Evolutionary conservation across 1,140 invertebrate genomes (phyloP), one percentile per base, ranked within the genome.

Genomic region (Anagrus nilaparvatae): DNA sequence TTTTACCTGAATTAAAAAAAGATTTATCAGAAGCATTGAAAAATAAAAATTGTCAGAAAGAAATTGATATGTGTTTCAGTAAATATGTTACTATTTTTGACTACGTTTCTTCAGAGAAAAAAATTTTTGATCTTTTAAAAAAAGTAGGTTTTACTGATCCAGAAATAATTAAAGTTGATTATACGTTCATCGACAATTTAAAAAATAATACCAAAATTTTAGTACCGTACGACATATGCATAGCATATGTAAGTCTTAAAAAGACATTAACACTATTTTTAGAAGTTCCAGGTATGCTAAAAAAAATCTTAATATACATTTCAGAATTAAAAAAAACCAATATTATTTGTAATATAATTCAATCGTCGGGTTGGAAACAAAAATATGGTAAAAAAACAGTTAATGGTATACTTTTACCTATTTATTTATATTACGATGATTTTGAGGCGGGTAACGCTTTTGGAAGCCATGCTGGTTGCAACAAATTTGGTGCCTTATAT

Each of bases 111-210:
- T 39, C 27, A 10, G 44, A 47, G 34, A 7, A 19, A 5, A 42
- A 46, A 42, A 28, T 24, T 18, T 20, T 46, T 24, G 3, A 31
- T 20, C 4, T 38, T 21, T 46, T 46, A 24, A 41, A 38, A 38
- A 35, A 31, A 20, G 27, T 24, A 40, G 31, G 24, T 20, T 35
- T 20, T 18, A 5, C 31, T 16, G 20, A 45, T 13, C 23, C 19
- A 34, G 28, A 41, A n/a, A n/a, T n/a, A n/a, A n/a, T n/a, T n/a
- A 19, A 17, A 46, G 12, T 24, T 34, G 9, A 10, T 8, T 5
- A 34, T 35, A 28, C 12, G 8, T 34, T 42, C 24, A 13, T 17
- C 30, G 37, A 25, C 17, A 30, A 19, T 6, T 9, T 39, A 17
- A 34, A 36, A 8, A 19, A n/a, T 19, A 21, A 36, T 29, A 17